Base-by-base conservation (phyloP, 2,888 invertebrate species). In the Cheilosia grossa region DNA sequence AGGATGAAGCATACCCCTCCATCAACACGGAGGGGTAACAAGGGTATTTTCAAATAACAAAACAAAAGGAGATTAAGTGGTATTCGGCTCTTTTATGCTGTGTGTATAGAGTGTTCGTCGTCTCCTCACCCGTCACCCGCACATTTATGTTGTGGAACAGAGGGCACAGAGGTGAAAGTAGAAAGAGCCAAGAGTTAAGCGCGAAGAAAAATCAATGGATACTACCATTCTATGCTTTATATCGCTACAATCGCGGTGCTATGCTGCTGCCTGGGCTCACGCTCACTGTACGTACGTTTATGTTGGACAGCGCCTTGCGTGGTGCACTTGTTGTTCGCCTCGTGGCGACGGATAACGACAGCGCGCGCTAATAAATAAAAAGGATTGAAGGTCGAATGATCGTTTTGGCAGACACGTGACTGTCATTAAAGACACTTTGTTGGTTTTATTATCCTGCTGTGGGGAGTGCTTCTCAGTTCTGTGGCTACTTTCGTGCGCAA, bases 51-150 rank as follows among this genome's bases (percentile, higher is more conserved):
- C 70, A 72, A 80, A 72, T 70, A 85, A 70, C 70, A 80, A 85
- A 75, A 85, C 74, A 75, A 85, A 83, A 80, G 80, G 75, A 80
- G 80, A 85, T 85, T 85, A 80, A 75, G 80, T 85, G 75, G 44
- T 80, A 47, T 73, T 67, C 61, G 72, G 67, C 79, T 64, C 79
- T 79, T 73, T 74, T 24, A 51, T 63, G 47, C 56, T 80, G 63
- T 66, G 30, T 56, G 40, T 58, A 27, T 33, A n/a, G 13, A 40
- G 21, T 56, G 51, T 64, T 47, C 27, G 67, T 44, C 54, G 49
- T 75, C 42, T 75, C 24, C 58, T 59, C 40, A 21, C 47, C 69
- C 56, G 40, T 58, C 80, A 56, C 74, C 58, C 80, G 51, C 74
- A 44, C 66, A 21, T 44, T 69, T 64, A 30, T 51, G 7, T 54